These are phyloP conservation scores for Periphyllus acericola DNA, from an alignment of 2,888 invertebrate species.

Conservation along the genomic window DNA sequence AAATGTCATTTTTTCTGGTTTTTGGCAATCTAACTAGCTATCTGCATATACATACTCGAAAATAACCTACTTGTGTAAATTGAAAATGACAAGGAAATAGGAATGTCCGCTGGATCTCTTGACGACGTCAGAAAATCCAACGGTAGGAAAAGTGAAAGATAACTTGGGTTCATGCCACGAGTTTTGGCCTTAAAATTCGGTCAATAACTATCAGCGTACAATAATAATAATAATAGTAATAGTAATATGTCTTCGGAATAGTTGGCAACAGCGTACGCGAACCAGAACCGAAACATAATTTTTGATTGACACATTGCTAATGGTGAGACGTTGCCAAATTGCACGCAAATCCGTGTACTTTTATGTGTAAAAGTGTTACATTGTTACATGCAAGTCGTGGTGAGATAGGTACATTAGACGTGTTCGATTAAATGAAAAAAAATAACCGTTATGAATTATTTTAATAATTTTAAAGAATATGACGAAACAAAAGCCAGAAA, in stretches of 20 bases:
- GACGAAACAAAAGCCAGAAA: neutral
- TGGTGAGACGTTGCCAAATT: conserved; percentile 55
- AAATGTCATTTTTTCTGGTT: neutral
- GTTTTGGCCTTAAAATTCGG: conserved; percentile 55
- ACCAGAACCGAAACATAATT: conserved; percentile 59
- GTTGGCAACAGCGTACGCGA: conserved; percentile 53
- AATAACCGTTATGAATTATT: neutral
- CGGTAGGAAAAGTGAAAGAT: conserved; percentile 35
- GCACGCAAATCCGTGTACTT: conserved; percentile 5
- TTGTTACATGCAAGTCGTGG: neutral
- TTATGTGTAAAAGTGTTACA: conserved; percentile 10
- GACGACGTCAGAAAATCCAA: conserved; percentile 33
- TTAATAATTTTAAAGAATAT: neutral
- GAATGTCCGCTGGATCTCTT: conserved; percentile 33
- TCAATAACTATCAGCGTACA: conserved; percentile 39
- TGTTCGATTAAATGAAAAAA: neutral
- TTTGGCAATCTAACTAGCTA: conserved; percentile 27
- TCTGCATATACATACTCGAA: conserved; percentile 12
- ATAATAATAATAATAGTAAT: conserved; percentile 41
- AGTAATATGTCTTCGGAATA: conserved; percentile 36
- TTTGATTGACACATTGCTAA: conserved; percentile 60
- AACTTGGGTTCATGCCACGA: conserved; percentile 47
- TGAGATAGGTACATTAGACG: neutral
- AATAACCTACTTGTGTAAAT: conserved; percentile 28
- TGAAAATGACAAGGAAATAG: conserved; percentile 35